Evolutionary conservation across 64 coral and sea anemone genomes (phyloP), one percentile per base, ranked within the genome.

Genomic region (Exaiptasia diaphana): DNA sequence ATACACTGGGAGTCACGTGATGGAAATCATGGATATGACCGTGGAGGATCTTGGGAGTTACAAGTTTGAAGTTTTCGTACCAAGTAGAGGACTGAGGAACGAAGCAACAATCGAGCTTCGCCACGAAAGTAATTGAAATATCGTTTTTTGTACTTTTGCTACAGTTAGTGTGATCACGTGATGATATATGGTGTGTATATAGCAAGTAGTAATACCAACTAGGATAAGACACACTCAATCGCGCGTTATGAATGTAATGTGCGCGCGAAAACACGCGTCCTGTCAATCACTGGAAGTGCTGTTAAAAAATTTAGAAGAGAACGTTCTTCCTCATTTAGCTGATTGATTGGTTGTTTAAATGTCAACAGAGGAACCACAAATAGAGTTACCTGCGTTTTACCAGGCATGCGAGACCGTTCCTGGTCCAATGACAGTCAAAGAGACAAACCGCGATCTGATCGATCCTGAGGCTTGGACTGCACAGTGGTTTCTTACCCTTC

Each of bases 41-140:
- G 10, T 59, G 36, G 68, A 50, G 9, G 91, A 94, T 26, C 38
- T 89, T 17, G 91, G 91, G 9, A 73, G 85, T 13, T 94, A 94
- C 86, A 94, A 85, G 44, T 50, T 94, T 62, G 75, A 64, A 23
- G 65, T 94, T 38, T 32, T 17, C 43, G 53, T 83, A 62, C 73
- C 71, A 18, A 34, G 26, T 4, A 61, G 71, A 23, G 67, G 57
- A 3, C 72, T 82, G 9, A 32, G 72, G 50, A 93, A 62, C 53
- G 85, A 89, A 40, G 86, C 86, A 20, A 76, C 78, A 20, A 93
- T 93, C 30, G 78, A 88, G 42, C 50, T 93, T 25, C 85, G 86
- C 22, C 91, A 93, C 26, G 64, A 93, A 84, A 83, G 91, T 93
- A 77, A 25, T 52, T n/a, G n/a, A n/a, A n/a, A 15, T 20, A n/a